These are phyloP conservation scores for Patella ulyssiponensis DNA, from an alignment of 2,888 invertebrate species.

Conservation along the genomic window DNA sequence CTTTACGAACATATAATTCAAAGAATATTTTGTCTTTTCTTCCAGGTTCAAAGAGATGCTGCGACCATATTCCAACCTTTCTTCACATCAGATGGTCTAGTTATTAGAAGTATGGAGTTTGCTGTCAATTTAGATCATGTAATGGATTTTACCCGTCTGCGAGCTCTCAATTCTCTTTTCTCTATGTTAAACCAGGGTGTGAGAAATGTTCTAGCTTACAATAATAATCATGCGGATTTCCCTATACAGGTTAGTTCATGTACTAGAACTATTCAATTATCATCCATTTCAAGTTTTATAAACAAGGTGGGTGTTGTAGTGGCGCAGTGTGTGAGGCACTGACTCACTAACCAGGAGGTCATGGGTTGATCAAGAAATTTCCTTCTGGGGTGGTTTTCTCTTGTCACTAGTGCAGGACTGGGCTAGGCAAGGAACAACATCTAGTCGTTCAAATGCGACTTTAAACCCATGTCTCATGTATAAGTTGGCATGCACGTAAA, in stretches of 20 bases:
- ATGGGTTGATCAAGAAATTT: background rate
- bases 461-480: background rate
- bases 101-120: constrained; percentile 92
- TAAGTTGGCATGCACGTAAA: background rate
- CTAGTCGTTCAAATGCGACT: background rate
- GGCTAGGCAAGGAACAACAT: too few relatives aligned
- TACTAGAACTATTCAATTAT: too few relatives aligned
- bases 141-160: constrained; percentile 98
- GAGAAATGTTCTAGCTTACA: constrained; percentile 92
- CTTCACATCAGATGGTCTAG: constrained; percentile 93
- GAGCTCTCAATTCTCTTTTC: constrained; percentile 95
- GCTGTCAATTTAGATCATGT: constrained; percentile 90
- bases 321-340: too few relatives aligned
- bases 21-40: background rate
- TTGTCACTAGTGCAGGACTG: too few relatives aligned
- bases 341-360: too few relatives aligned
- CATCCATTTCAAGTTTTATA: background rate
- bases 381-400: too few relatives aligned
- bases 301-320: background rate
- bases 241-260: constrained; percentile 78
- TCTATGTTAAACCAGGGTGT: constrained; percentile 96
- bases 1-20: too few relatives aligned
- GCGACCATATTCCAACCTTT: constrained; percentile 87
- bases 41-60: constrained; percentile 86
- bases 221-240: constrained; percentile 94